Evolutionary conservation across 2,888 invertebrate species (phyloP), one percentile per base, ranked within the genome.

Genomic region (Lithophane ornitopus): DNA sequence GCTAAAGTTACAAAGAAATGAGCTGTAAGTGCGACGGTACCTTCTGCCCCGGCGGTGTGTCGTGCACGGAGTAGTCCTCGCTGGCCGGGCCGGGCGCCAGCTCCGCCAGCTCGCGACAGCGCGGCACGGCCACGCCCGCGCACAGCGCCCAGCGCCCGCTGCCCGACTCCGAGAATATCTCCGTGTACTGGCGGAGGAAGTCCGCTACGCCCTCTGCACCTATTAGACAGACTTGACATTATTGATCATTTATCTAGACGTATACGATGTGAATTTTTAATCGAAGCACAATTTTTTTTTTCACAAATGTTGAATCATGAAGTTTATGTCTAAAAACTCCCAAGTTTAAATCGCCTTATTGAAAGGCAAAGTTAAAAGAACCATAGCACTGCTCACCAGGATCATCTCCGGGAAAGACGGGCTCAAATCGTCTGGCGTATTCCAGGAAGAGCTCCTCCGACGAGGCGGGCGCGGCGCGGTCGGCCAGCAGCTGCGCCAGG

Each of bases 21-120:
- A 3, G 19, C 2, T 65, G 12, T n/a, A 19, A 26, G 12, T 12
- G n/a, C 12, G 34, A 44, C 16, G 9, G 11, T 87, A 95, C 96
- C 95, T 96, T 96, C 86, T 96, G 96, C 63, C 96, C 97, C 34
- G 96, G 97, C 61, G 97, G 97, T 2, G 97, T 97, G 84, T 95
- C 96, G 85, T 95, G 92, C 59, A 95, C 85, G 34, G 96, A 95
- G 91, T 96, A 95, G 89, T 96, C 96, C 72, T 93, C 93, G 68
- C 81, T 85, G 26, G 85, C 41, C 59, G 81, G 59, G 80, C 86
- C 67, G 81, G 85, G 8, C 62, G 81, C 34, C 63, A 77, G 81
- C 16, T 91, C 92, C 19, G 7, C 19, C 49, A 14, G 44, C 34
- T 34, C 34, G 16, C 92, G 88, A 22, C 84, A 78, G 61, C 91